These are phyloP conservation scores for Conus ventricosus DNA, from an alignment of 1,140 invertebrate genomes.

Conservation along the genomic window DNA sequence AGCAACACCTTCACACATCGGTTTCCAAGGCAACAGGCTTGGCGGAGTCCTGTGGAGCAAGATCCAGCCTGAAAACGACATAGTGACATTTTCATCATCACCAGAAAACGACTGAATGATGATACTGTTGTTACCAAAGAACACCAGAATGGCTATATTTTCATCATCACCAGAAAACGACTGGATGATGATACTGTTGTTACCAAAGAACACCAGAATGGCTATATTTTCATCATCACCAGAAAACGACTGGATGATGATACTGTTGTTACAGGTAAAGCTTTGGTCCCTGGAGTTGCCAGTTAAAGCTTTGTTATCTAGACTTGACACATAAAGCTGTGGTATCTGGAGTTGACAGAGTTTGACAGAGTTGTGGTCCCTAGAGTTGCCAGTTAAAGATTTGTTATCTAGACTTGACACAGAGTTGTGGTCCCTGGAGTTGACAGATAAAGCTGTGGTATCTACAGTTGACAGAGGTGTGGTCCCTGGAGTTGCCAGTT, in stretches of 20 bases:
- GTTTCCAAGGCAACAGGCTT: slow-evolving; percentile 44
- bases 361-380: no score
- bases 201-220: background rate
- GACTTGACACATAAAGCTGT: no score
- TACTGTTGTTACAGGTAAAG: no score
- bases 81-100: background rate
- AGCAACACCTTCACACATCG: slow-evolving; percentile 32
- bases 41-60: slow-evolving; percentile 44
- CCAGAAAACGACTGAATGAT: background rate
- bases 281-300: no score
- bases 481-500: no score
- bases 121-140: background rate
- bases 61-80: slow-evolving; percentile 49
- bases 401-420: no score
- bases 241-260: background rate
- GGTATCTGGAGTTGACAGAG: no score
- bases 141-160: background rate
- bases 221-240: background rate
- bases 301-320: no score
- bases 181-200: background rate
- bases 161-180: background rate
- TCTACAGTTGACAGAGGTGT: no score
- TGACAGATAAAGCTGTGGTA: no score
- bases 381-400: no score
- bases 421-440: no score